Evolutionary conservation across 2,888 invertebrate species (phyloP), one percentile per base, ranked within the genome.

Genomic region (Argyresthia goedartella): DNA sequence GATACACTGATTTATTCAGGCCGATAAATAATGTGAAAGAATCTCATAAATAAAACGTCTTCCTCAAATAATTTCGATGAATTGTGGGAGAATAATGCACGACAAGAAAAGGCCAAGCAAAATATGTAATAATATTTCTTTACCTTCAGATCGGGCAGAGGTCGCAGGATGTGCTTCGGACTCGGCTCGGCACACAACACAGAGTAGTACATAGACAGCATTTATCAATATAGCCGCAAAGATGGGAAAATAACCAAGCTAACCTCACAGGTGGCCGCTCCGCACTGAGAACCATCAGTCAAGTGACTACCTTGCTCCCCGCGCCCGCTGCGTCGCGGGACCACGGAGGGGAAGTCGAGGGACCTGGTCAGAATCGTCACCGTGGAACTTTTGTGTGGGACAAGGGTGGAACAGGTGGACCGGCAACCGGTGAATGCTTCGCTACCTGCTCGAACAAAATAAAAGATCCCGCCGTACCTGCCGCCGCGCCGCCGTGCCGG

Each of bases 241-340:
- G 25, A 68, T 63, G 64, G 47, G 64, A 69, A 65, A 66, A 66
- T 61, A 68, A 61, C 68, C 73, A 72, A 76, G 73, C 76, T 69
- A 60, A 65, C 71, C 69, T 69, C 73, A 77, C 81, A 80, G 78
- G 75, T 77, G 81, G 76, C 69, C 75, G 72, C 70, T 69, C 71
- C 68, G 72, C 65, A 80, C 77, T 76, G 74, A 65, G 64, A 61
- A 64, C 67, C 65, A 58, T 57, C 57, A 58, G 56, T 56, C 44
- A 49, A 56, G 57, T 64, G 64, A 54, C 69, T 62, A 49, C 71
- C 69, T 62, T 62, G 63, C 61, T 67, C 64, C 73, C 69, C 68
- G 62, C 67, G 46, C 54, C 47, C 48, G 33, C 58, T 59, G 41
- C 53, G 52, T 55, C 53, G 56, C 55, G 57, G 56, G 67, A 58